These are phyloP conservation scores for Pocillopora meandrina DNA, from an alignment of 92 coral and sea anemone genomes.

Conservation along the genomic window DNA sequence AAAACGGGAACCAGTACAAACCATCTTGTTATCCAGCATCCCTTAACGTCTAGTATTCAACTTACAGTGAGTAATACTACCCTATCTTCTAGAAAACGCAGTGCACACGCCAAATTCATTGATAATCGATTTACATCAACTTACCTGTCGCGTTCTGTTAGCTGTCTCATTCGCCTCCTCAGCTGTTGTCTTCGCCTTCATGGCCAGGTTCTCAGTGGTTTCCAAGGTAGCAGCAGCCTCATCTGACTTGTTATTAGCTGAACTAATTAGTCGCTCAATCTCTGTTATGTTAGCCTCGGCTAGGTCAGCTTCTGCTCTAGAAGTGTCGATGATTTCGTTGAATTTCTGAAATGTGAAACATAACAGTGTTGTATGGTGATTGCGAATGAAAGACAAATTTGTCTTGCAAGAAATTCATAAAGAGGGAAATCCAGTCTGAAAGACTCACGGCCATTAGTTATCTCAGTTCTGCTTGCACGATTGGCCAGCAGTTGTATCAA, in stretches of 20 bases:
- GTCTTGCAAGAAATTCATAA: not conserved
- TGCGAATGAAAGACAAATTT: not conserved
- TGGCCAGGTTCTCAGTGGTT: conserved; percentile 63
- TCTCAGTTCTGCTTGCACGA: no score
- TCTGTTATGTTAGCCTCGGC: conserved; percentile 85
- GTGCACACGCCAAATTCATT: not conserved
- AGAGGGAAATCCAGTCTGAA: no score
- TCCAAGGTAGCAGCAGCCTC: conserved; percentile 75
- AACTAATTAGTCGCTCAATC: conserved; percentile 78
- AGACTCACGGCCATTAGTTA: no score
- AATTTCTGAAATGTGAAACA: conserved; percentile 64
- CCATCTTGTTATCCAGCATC: no score
- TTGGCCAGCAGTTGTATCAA: no score
- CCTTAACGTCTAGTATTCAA: not conserved
- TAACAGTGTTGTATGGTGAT: not conserved
- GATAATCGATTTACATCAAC: not conserved
- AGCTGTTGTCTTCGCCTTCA: conserved; percentile 63
- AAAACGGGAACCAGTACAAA: no score
- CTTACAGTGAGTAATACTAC: not conserved
- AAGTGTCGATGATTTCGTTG: conserved; percentile 77
- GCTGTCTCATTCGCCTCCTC: conserved; percentile 65
- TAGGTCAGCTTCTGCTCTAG: conserved; percentile 76
- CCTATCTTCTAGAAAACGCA: no score
- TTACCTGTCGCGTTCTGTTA: conserved; percentile 66
- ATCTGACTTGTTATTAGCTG: conserved; percentile 85